A percentile compares a stretch with the other conserved stretches of the same genome.
These are phyloP conservation scores for Spisula subtruncata DNA, from an alignment of 2,888 invertebrate species.

Conservation along the genomic window DNA sequence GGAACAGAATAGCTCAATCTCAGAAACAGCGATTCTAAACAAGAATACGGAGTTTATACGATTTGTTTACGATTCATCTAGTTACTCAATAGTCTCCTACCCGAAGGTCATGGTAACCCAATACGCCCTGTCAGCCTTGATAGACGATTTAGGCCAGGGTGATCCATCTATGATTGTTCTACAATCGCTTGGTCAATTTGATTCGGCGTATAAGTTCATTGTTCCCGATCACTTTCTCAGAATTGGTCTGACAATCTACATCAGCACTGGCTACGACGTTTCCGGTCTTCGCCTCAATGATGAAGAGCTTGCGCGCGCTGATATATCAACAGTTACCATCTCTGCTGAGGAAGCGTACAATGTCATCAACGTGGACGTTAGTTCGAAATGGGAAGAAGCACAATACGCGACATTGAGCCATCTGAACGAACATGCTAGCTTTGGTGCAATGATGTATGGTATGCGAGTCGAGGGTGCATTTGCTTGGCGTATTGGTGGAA, in stretches of 20 bases:
- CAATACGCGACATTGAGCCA: neutral
- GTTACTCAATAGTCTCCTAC: slow-evolving; percentile 14
- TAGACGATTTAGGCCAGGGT: slow-evolving; percentile 27
- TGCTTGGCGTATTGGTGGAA: slow-evolving; percentile 48
- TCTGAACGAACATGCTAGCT: neutral
- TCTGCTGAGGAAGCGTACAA: slow-evolving; percentile 11
- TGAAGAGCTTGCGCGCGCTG: neutral
- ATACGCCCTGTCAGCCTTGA: slow-evolving; percentile 24
- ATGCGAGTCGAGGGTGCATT: slow-evolving; percentile 37
- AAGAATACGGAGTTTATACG: slow-evolving; percentile 11
- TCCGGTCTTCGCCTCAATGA: slow-evolving; percentile 27
- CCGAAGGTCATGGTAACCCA: slow-evolving; percentile 38
- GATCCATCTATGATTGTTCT: slow-evolving; percentile 44
- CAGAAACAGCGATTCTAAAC: slow-evolving; percentile 11
- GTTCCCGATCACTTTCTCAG: slow-evolving; percentile 29
- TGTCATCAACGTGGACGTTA: slow-evolving; percentile 24
- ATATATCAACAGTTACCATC: neutral
- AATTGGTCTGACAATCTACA: slow-evolving; percentile 10
- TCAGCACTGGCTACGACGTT: slow-evolving; percentile 20
- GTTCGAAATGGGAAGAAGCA: slow-evolving; percentile 11
- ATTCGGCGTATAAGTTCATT: slow-evolving; percentile 19
- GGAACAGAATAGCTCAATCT: neutral
- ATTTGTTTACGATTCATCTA: neutral
- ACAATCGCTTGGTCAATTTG: neutral
- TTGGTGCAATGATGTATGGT: slow-evolving; percentile 41